A percentile compares a stretch with the other conserved stretches of the same genome.
phyloP scores from a whole-genome alignment of 2,797 vertebrate species.

The Spinus olivaceus region DNA sequence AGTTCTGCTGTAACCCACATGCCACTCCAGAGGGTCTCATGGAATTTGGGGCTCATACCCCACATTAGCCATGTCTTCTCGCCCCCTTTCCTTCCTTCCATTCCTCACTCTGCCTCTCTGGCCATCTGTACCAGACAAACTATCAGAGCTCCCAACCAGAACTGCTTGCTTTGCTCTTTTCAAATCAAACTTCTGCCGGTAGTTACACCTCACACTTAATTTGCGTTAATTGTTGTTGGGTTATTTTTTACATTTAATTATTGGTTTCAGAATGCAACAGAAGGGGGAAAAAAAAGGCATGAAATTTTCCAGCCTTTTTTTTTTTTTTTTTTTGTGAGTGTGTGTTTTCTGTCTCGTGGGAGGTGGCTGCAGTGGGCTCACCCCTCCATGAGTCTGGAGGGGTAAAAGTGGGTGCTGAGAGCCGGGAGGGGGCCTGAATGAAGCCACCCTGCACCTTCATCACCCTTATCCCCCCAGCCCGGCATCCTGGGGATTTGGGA shows the following conservation, averaged over 20 bases:
- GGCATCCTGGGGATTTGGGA: accelerated
- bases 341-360: neutral
- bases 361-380: neutral
- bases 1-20: neutral
- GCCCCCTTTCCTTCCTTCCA: neutral
- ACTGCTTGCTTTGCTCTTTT: constrained; percentile 35
- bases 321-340: accelerated
- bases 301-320: neutral
- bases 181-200: neutral
- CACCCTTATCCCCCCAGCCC: accelerated
- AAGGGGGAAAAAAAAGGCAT: too few relatives aligned
- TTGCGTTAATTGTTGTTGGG: constrained; percentile 21
- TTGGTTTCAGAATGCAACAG: neutral
- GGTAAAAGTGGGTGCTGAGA: neutral
- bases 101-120: neutral
- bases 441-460: neutral
- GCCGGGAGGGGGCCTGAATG: accelerated
- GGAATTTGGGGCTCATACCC: neutral
- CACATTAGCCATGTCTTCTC: accelerated
- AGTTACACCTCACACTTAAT: constrained; percentile 28
- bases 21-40: neutral
- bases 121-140: neutral
- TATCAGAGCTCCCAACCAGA: neutral
- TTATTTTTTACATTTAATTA: constrained; percentile 43
- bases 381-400: neutral